These are phyloP conservation scores for Oreochromis niloticus DNA, from an alignment of 2,113 vertebrate genomes.

Conservation along the genomic window DNA sequence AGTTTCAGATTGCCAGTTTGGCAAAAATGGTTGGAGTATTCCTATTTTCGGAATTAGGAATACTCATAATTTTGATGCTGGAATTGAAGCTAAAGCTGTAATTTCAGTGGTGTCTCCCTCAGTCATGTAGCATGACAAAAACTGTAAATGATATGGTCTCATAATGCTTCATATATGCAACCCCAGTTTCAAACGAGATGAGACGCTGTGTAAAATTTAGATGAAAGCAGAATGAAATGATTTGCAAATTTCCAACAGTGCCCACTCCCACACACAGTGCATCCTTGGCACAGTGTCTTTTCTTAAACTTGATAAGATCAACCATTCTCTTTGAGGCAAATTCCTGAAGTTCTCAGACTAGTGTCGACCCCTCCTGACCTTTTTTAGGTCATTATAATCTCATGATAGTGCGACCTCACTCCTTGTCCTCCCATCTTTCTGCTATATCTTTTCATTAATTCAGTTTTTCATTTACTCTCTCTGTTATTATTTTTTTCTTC, in stretches of 20 bases:
- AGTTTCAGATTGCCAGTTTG: not conserved
- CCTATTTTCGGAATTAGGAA: not conserved
- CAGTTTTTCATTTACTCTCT: not conserved
- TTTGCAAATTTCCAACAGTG: not conserved
- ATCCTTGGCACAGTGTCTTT: not conserved
- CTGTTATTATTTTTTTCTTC: not conserved
- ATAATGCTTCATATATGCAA: not conserved
- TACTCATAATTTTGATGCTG: not conserved
- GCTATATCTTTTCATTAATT: not conserved
- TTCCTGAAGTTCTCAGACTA: not conserved
- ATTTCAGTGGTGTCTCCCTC: not conserved
- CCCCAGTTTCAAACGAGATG: not conserved
- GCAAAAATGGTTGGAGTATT: not conserved
- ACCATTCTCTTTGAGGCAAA: not conserved
- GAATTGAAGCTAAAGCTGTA: not conserved
- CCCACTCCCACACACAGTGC: not conserved
- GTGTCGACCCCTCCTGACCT: not conserved
- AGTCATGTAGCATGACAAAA: not conserved
- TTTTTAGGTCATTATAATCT: not conserved
- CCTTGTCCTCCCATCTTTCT: not conserved
- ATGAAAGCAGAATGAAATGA: not conserved
- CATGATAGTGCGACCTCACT: not conserved
- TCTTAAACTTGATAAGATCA: not conserved
- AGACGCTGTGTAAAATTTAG: not conserved
- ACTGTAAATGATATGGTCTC: not conserved